Base-by-base conservation (phyloP, 2,797 vertebrate species). In the Miichthys miiuy region DNA sequence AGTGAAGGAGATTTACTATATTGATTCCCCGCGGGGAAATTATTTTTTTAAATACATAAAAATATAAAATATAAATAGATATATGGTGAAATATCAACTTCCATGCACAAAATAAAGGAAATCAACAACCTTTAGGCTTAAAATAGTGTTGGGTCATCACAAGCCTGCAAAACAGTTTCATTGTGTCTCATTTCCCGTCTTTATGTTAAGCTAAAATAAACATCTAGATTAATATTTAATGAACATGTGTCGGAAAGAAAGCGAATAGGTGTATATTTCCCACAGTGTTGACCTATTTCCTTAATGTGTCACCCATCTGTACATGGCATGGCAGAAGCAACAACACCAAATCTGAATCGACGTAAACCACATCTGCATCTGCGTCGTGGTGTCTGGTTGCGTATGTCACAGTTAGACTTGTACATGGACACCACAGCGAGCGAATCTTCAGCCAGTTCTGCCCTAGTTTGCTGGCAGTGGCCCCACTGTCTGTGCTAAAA, bases 401-500 rank as follows among this genome's bases (percentile, higher is more conserved):
- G 18, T 68, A 52, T 76, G 72, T 83, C 63, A 14, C 56, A 16
- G 75, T 61, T 66, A 55, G 56, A 68, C 77, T 72, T 25, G 55
- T 55, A 25, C 76, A 64, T 42, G 65, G 83, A 90, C 88, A 84
- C 80, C 73, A 67, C 78, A 69, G 75, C 25, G n/a, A 86, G 56
- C n/a, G 47, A 83, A 93, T 95, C 91, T 94, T 91, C 74, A 61
- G 88, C 77, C 81, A 72, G 75, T 85, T 82, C 94, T 95, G 93
- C 93, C 92, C 91, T 75, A 70, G 92, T 87, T 92, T 95, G 83
- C 83, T 96, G 95, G 95, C 95, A 95, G 75, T 84, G 66, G 90
- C 92, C 87, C 88, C 83, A 82, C 85, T 84, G 92, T 91, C 93
- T 95, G 95, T 96, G 95, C 94, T 89, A 83, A 88, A 87, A 94